phyloP scores from a whole-genome alignment of 2,888 invertebrate species.

The Papilio demoleus region DNA sequence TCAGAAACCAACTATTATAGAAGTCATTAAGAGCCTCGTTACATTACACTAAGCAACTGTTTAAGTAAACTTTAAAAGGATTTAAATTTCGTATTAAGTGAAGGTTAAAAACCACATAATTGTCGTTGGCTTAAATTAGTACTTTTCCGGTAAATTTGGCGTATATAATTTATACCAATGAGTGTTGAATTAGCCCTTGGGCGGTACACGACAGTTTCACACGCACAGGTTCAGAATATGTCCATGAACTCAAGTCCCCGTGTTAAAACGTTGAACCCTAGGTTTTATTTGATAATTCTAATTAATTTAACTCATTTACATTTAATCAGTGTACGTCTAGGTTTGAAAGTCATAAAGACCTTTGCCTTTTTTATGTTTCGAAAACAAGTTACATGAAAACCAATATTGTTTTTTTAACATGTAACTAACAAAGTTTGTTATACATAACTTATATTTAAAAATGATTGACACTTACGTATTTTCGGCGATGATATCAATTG shows the following conservation, averaged over 20 bases:
- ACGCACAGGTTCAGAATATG: conserved; percentile 21
- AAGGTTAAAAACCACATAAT: no score
- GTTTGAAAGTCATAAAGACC: no score
- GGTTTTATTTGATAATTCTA: not conserved
- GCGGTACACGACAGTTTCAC: conserved; percentile 29
- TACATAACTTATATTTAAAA: no score
- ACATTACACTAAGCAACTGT: no score
- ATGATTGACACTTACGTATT: no score
- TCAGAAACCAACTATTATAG: no score
- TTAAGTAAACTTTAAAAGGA: not conserved
- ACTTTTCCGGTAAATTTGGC: conserved; percentile 7
- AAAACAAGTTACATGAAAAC: not conserved
- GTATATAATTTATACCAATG: conserved; percentile 3
- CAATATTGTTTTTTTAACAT: not conserved
- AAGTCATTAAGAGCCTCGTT: no score
- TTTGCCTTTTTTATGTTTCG: not conserved
- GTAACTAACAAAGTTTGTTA: no score
- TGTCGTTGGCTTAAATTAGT: no score
- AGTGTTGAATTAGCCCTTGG: not conserved
- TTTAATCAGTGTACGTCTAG: no score
- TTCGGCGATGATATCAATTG: no score
- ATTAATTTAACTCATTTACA: conserved; percentile 7
- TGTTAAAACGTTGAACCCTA: conserved; percentile 31
- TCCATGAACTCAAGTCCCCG: conserved; percentile 29
- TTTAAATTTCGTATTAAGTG: no score